Base-by-base conservation (phyloP, 1,140 invertebrate genomes). In the Mya arenaria region DNA sequence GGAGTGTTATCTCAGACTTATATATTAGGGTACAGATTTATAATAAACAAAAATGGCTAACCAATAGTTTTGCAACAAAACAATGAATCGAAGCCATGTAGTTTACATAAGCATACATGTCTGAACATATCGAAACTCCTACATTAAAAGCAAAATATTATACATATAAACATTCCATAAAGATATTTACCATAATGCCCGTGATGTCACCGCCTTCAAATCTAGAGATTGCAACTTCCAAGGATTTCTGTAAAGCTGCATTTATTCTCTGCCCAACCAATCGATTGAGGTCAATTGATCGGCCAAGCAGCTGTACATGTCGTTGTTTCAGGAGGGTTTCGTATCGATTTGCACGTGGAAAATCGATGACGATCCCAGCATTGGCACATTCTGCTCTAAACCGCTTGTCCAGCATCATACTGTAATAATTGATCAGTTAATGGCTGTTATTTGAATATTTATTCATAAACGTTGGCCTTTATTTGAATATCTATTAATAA, bases 141-240 rank as follows among this genome's bases (percentile, higher is more conserved):
- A n/a, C n/a, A n/a, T n/a, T n/a, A n/a, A n/a, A n/a, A n/a, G n/a
- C n/a, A n/a, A n/a, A n/a, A n/a, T n/a, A n/a, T n/a, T n/a, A n/a
- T n/a, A n/a, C n/a, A n/a, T n/a, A n/a, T n/a, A n/a, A n/a, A n/a
- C n/a, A n/a, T n/a, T n/a, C n/a, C n/a, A n/a, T n/a, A n/a, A n/a
- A n/a, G n/a, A n/a, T 23, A 87, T 86, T 95, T 90, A 98, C 97
- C 90, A 99, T 96, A 89, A 99, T 96, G 10, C 97, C 98, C 8
- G 98, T 99, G n/a, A 99, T 97, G 91, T 99, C 98, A 5, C 97
- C 97, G 36, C 96, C 97, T 94, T 99, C 98, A 94, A 99, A 99
- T 91, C 98, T 97, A 75, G 97, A 84, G 55, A 99, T 98, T 0
- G 98, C 98, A 52, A 98, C 94, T 92, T 99, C 98, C 23, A 99